Evolutionary conservation across 2,888 invertebrate species (phyloP).

Genomic region (Ceratothoa steindachneri): DNA sequence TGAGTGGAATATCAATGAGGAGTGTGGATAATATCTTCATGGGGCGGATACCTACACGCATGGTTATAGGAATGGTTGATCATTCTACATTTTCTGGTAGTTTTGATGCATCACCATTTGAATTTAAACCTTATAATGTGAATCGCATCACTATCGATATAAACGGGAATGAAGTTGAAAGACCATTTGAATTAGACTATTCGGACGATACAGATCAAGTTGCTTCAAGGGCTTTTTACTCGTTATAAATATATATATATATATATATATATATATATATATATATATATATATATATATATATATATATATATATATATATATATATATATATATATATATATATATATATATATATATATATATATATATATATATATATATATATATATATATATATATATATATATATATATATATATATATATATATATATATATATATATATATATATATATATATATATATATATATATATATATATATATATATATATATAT

Average conservation of each 20-base stretch:
- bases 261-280: constrained; percentile 15
- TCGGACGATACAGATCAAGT: too few relatives aligned
- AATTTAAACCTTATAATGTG: too few relatives aligned
- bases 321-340: constrained; percentile 6
- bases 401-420: constrained; percentile 9
- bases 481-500: constrained; percentile 9
- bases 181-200: too few relatives aligned
- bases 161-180: too few relatives aligned
- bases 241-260: constrained; percentile 15
- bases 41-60: too few relatives aligned
- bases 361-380: constrained; percentile 6
- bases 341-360: constrained; percentile 2
- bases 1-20: too few relatives aligned
- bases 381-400: constrained; percentile 9
- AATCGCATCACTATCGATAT: too few relatives aligned
- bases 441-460: constrained; percentile 17
- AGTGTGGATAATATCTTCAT: too few relatives aligned
- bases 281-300: constrained; percentile 11
- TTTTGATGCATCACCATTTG: too few relatives aligned
- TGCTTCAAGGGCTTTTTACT: too few relatives aligned
- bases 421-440: constrained; percentile 11
- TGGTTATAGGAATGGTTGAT: too few relatives aligned
- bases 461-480: constrained; percentile 6
- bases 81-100: too few relatives aligned
- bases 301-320: constrained; percentile 2